phyloP scores from a whole-genome alignment of 2,113 vertebrate genomes.

The Pelusios castaneus region DNA sequence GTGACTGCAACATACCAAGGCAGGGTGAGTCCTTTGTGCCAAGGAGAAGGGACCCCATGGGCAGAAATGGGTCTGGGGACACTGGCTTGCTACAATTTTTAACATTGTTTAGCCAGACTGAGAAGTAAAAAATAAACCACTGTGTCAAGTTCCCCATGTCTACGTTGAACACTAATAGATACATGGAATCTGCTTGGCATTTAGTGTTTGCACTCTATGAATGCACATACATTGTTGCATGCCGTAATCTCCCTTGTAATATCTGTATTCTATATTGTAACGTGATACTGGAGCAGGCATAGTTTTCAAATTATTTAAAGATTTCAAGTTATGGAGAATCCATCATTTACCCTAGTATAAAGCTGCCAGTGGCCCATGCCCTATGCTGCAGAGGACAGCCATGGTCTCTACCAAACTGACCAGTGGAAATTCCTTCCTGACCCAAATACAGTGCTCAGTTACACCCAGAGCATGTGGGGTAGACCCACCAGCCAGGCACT shows the following conservation, averaged over 20 bases:
- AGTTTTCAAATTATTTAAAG: neutral
- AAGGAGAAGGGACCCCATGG: no score
- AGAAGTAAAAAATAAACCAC: neutral
- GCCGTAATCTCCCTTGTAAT: neutral
- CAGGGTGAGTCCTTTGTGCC: no score
- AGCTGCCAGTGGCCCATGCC: neutral
- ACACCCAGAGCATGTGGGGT: neutral
- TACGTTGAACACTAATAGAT: neutral
- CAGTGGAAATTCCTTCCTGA: neutral
- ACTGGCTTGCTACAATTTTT: neutral
- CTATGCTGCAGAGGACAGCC: neutral
- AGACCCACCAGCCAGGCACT: neutral
- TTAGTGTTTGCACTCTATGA: neutral
- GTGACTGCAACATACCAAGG: no score
- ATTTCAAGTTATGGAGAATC: neutral
- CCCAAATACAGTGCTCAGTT: neutral
- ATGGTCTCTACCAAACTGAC: neutral
- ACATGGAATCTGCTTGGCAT: neutral
- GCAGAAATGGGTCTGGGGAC: no score
- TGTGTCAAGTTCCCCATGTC: no score
- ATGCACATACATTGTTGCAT: neutral
- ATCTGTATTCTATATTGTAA: neutral
- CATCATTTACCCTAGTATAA: neutral
- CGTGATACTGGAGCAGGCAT: neutral
- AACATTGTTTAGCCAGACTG: neutral